Percentiles rank a stretch among this genome's conserved stretches.
Evolutionary conservation across 2,888 invertebrate genomes (phyloP).

Genomic region (Idaea aversata): DNA sequence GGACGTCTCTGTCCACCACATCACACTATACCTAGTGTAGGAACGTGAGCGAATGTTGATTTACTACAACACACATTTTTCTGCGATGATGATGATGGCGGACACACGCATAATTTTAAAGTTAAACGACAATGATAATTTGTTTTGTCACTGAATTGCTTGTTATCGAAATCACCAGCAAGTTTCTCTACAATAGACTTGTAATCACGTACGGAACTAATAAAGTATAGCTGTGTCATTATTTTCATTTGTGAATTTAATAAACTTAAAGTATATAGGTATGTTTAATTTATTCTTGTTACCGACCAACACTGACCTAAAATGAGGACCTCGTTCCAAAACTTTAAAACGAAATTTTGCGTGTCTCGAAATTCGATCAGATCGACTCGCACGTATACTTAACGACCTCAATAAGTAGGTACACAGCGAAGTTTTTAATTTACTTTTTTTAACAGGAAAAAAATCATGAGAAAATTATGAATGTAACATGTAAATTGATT

Average conservation of each 20-base stretch:
- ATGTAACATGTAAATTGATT: constrained; percentile 33
- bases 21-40: constrained; percentile 28
- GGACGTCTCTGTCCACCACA: constrained; percentile 46
- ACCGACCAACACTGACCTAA: constrained; percentile 16
- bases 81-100: constrained; percentile 9
- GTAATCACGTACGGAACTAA: constrained; percentile 40
- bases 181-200: constrained; percentile 49
- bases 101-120: constrained; percentile 28
- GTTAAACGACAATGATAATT: constrained; percentile 6
- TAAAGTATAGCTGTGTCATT: constrained; percentile 13
- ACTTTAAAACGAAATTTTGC: constrained; percentile 22
- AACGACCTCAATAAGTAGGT: constrained; percentile 22
- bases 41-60: constrained; percentile 27
- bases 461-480: constrained; percentile 19
- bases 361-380: constrained; percentile 25
- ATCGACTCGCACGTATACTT: constrained; percentile 18
- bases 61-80: constrained; percentile 27
- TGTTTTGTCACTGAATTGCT: constrained; percentile 5
- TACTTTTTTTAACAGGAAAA: constrained; percentile 21
- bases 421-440: constrained; percentile 13
- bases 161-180: constrained; percentile 29
- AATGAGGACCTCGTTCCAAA: constrained; percentile 27
- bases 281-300: constrained; percentile 11
- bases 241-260: constrained; percentile 2
- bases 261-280: neutral